These are phyloP conservation scores for Drosophila malerkotliana DNA, from an alignment of 1,140 invertebrate species.

Conservation along the genomic window DNA sequence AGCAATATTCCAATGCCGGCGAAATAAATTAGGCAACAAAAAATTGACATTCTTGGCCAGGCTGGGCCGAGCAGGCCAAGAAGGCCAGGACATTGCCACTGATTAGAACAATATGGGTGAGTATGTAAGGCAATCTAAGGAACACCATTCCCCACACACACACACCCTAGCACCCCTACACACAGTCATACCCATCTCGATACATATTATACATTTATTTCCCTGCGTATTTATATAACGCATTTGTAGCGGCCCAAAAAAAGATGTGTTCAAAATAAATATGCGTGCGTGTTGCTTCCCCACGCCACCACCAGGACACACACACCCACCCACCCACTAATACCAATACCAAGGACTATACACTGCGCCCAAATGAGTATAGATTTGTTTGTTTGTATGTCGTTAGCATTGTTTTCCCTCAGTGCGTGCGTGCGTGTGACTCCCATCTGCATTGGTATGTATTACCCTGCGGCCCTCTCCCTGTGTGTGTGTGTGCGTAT, in stretches of 20 bases:
- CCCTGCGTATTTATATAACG: slow-evolving; percentile 59
- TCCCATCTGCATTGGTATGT: slow-evolving; percentile 9
- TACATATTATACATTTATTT: slow-evolving; percentile 34
- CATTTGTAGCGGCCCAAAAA: slow-evolving; percentile 54
- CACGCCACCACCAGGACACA: slow-evolving; percentile 47
- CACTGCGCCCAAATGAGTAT: slow-evolving; percentile 52
- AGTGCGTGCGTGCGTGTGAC: slow-evolving; percentile 53
- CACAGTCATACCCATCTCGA: not conserved
- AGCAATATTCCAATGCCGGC: slow-evolving; percentile 26
- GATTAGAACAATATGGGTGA: slow-evolving; percentile 81
- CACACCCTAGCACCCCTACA: slow-evolving; percentile 11
- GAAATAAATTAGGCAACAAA: slow-evolving; percentile 79
- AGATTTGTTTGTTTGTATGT: slow-evolving; percentile 63
- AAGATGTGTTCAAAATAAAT: slow-evolving; percentile 81
- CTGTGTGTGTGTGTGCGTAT: slow-evolving; percentile 45
- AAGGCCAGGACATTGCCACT: slow-evolving; percentile 61
- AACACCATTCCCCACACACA: slow-evolving; percentile 8
- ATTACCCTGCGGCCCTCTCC: slow-evolving; percentile 48
- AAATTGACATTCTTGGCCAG: slow-evolving; percentile 72
- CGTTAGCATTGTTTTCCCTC: slow-evolving; percentile 57
- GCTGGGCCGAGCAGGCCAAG: slow-evolving; percentile 14
- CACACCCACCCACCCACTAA: slow-evolving; percentile 2
- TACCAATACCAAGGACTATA: slow-evolving; percentile 4
- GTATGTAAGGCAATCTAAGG: slow-evolving; percentile 65
- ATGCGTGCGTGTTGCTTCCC: slow-evolving; percentile 80